phyloP scores from a whole-genome alignment of 2,797 vertebrate species.

The Microctenopoma steveboyesi region DNA sequence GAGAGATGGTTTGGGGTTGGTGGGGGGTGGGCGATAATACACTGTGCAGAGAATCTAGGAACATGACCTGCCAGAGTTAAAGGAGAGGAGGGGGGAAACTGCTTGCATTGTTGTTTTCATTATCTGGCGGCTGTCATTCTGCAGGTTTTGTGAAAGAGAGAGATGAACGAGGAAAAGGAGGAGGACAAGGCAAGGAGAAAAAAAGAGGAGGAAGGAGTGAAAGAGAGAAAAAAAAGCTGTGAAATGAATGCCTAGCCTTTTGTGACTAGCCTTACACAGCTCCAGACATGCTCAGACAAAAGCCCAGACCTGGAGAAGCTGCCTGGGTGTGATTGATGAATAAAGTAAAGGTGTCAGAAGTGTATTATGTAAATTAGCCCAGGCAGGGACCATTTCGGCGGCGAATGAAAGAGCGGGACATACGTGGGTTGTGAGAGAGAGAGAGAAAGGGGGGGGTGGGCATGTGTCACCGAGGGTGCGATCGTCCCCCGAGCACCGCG shows the following conservation, averaged over 20 bases:
- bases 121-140: slow-evolving; percentile 98
- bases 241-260: slow-evolving; percentile 97
- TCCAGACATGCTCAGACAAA: slow-evolving; percentile 99
- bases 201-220: slow-evolving; percentile 64
- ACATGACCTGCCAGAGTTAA: slow-evolving; percentile 82
- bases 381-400: slow-evolving; percentile 95
- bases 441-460: slow-evolving; percentile 5
- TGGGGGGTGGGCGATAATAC: slow-evolving; percentile 38
- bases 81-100: slow-evolving; percentile 74
- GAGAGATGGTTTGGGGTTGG: slow-evolving; percentile 32
- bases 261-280: slow-evolving; percentile 98
- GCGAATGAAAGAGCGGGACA: slow-evolving; percentile 88
- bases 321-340: slow-evolving; percentile 96
- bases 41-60: slow-evolving; percentile 51
- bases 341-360: slow-evolving; percentile 99
- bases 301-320: slow-evolving; percentile 97
- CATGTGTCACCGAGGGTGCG: slow-evolving; percentile 74
- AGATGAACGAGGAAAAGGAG: slow-evolving; percentile 80
- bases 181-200: slow-evolving; percentile 56
- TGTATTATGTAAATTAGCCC: slow-evolving; percentile 99
- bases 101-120: slow-evolving; percentile 99
- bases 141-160: slow-evolving; percentile 96
- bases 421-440: slow-evolving; percentile 59
- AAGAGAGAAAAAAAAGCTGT: slow-evolving; percentile 85
- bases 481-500: slow-evolving; percentile 92